Base-by-base conservation (phyloP, 2,113 vertebrate species). In the Paedocypris sp. region DNA sequence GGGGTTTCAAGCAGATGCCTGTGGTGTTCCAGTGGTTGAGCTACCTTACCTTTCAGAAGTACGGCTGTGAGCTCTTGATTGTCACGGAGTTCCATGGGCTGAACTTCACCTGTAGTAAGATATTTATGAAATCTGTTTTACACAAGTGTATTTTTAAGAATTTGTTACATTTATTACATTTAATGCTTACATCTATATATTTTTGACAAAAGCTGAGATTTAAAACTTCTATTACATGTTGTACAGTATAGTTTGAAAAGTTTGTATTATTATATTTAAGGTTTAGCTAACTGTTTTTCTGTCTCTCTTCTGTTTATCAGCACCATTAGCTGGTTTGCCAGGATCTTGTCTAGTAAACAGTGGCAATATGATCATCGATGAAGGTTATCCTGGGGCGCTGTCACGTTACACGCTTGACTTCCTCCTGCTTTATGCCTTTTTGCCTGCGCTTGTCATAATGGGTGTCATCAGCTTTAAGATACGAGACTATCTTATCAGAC, bases 41-140 rank as follows among this genome's bases (percentile, higher is more conserved):
- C 73, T 94, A 94, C 62, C 62, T 98, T 60, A 93, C 91, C 15
- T 97, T 94, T 72, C 94, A 98, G 87, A 98, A 87, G 80, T 97
- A 97, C 45, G 85, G 87, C 73, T 92, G 83, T 51, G 94, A 98
- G 79, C 64, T 97, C 61, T 90, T 97, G 66, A 57, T 93, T 13
- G 89, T 97, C 70, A 97, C 90, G 0, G 94, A 98, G 75, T 98
- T 98, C 79, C 74, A 91, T 29, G 86, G 82, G 42, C 82, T 88
- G 52, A 81, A 89, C 69, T 95, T 98, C 74, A 90, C 88, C 25
- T 97, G 94, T 62, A 88, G 94, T 98, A 82, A 89, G 92, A 86
- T 52, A 25, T n/a, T n/a, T 67, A 0, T n/a, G 46, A 7, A 4
- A 1, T 49, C 16, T 16, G 33, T 25, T 11, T 19, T 16, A 23